A percentile compares a stretch with the other conserved stretches of the same genome.
Conservation (phyloP, 2,888 invertebrate genomes). For the Eupithecia subfuscata region DNA sequence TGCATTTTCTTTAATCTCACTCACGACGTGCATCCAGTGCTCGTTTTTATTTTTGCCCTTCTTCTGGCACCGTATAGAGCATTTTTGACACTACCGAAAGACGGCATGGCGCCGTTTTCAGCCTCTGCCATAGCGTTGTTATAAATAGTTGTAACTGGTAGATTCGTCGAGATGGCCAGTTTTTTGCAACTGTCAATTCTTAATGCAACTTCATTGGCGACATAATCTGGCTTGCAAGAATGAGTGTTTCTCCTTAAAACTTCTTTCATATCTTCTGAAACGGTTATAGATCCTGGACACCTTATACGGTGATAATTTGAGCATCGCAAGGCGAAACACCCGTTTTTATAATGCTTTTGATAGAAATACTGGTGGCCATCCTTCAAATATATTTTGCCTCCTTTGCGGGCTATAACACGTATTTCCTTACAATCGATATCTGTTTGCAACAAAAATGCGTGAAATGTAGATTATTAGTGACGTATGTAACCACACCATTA, state of each 20-base stretch:
- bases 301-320: neutral
- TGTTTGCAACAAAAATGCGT: neutral
- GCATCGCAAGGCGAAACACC: neutral
- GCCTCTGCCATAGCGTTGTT: neutral
- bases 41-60: neutral
- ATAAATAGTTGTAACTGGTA: constrained; percentile 6
- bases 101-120: neutral
- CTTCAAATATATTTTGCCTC: neutral
- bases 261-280: neutral
- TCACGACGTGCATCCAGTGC: neutral
- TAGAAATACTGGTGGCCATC: neutral
- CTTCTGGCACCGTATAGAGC: neutral
- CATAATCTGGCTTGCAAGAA: constrained; percentile 1
- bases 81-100: neutral
- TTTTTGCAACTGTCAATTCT: neutral
- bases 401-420: neutral
- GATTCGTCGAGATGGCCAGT: neutral
- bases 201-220: neutral
- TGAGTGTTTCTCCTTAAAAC: neutral
- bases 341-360: neutral
- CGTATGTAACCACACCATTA: neutral
- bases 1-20: neutral
- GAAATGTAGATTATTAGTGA: neutral
- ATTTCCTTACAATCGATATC: neutral
- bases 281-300: neutral